Evolutionary conservation across 1,140 invertebrate species (phyloP), one percentile per base, ranked within the genome.

Genomic region (Trichonephila inaurata): DNA sequence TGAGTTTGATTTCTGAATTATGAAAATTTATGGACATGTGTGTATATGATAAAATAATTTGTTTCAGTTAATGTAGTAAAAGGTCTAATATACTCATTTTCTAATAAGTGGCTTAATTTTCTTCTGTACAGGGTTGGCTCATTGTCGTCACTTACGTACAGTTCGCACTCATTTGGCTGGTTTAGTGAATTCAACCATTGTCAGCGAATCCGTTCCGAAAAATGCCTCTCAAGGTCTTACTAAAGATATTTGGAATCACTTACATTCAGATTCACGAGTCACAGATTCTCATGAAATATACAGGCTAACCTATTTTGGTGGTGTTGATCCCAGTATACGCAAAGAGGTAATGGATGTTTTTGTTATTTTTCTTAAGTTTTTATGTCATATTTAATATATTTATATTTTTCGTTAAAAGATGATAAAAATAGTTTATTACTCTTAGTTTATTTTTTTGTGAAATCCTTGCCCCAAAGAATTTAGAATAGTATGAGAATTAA

Each of bases 151-250:
- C 95, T 96, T 99, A 94, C 97, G 98, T 91, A 99, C 98, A 0
- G 98, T 99, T 0, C 96, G 98, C 64, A 99, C 98, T 0, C 98
- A 99, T 96, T 96, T 99, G 51, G 98, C 98, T 62, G 98, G 98
- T n/a, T 96, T 99, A 16, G 98, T 99, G 0, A 97, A 98, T 95
- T 90, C 95, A 44, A 94, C 89, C 5, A 95, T 95, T n/a, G 93
- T 96, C 12, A 95, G 94, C 21, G 83, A 94, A 19, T 95, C 95
- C 12, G 91, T 95, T n/a, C 95, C 95, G 6, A 93, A 82, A 69
- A 95, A 96, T 96, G 94, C 95, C 7, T 91, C 94, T 7, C 83
- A 95, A 72, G 97, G 97, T 33, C 95, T 98, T 6, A 98, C 97
- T 6, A 96, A 97, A 94, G 97, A 97, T 92, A 96, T 96, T 94